Evolutionary conservation across 2,797 vertebrate species (phyloP).

Genomic region (Hemibagrus guttatus): DNA sequence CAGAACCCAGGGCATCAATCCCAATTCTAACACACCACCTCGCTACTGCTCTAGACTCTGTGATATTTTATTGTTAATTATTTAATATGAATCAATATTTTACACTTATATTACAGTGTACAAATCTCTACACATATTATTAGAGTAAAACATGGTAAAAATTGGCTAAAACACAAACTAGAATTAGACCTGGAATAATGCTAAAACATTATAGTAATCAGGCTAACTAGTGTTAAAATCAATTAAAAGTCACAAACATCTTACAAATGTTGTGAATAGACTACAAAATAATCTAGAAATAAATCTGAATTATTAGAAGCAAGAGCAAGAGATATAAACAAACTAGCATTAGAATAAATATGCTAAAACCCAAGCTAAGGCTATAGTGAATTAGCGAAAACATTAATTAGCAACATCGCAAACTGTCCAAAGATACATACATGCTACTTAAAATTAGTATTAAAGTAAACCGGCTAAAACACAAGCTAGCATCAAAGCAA

Average conservation of each 20-base stretch:
- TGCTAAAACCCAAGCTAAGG: not conserved
- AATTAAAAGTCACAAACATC: not conserved
- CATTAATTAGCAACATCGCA: not conserved
- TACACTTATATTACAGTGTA: not conserved
- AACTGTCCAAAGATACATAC: not conserved
- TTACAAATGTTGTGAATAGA: not conserved
- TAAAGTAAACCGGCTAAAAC: not conserved
- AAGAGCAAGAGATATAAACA: not conserved
- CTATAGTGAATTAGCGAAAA: not conserved
- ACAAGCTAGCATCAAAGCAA: not conserved
- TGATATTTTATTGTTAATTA: not conserved
- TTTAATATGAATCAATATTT: not conserved
- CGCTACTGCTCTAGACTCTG: not conserved
- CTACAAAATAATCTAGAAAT: not conserved
- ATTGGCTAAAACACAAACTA: not conserved
- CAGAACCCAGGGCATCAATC: not conserved
- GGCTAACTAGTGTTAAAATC: not conserved
- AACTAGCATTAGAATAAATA: not conserved
- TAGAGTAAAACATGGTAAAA: not conserved
- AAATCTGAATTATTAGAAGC: not conserved
- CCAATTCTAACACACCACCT: not conserved
- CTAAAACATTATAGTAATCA: not conserved
- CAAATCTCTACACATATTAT: not conserved
- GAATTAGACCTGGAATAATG: not conserved
- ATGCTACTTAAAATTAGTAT: not conserved